phyloP scores from a whole-genome alignment of 1,140 invertebrate genomes.

The Arion vulgaris region DNA sequence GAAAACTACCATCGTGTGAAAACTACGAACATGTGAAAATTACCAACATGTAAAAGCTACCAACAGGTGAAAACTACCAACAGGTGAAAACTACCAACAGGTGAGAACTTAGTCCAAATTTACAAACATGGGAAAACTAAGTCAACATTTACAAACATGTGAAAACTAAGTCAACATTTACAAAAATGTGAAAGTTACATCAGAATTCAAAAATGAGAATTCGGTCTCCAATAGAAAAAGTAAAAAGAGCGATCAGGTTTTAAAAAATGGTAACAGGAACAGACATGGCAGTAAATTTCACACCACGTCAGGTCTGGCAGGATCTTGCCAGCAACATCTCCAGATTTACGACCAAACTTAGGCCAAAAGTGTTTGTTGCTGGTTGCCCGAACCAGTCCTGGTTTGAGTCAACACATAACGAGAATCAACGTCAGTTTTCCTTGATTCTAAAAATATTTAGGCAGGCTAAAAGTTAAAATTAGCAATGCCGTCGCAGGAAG shows the following conservation, averaged over 20 bases:
- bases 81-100: too few relatives aligned
- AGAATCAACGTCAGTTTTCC: not conserved
- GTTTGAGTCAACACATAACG: not conserved
- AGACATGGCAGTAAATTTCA: slow-evolving; percentile 2
- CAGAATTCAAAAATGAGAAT: not conserved
- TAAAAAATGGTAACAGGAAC: not conserved
- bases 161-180: too few relatives aligned
- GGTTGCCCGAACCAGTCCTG: not conserved
- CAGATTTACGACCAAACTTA: slow-evolving; percentile 1
- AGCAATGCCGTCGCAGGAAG: not conserved
- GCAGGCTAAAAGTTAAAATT: not conserved
- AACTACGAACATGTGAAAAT: too few relatives aligned
- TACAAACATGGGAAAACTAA: too few relatives aligned
- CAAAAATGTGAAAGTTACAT: not conserved
- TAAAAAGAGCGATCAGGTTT: not conserved
- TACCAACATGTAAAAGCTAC: too few relatives aligned
- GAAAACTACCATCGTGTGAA: too few relatives aligned
- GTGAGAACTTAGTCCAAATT: too few relatives aligned
- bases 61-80: too few relatives aligned
- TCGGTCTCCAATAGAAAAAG: not conserved
- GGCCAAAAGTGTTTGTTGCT: not conserved
- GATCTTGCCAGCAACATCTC: slow-evolving; percentile 1
- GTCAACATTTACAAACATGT: too few relatives aligned
- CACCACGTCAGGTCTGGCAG: not conserved
- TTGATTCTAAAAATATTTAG: slow-evolving; percentile 17